phyloP scores from a whole-genome alignment of 37 sponge, comb jelly and placozoan genomes.

The Halichondria panicea region DNA sequence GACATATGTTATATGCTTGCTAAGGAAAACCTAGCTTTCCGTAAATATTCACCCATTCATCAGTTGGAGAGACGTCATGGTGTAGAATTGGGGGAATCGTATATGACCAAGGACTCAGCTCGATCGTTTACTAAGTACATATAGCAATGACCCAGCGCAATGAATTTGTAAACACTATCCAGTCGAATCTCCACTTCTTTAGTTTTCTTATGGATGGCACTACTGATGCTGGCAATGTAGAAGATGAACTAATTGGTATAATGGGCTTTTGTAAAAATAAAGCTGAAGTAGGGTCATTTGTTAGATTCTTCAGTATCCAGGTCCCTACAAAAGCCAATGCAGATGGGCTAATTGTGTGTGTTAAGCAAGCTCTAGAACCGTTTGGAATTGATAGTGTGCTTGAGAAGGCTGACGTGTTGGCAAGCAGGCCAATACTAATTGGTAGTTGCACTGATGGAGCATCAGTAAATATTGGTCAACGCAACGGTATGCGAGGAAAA shows the following conservation, averaged over 20 bases:
- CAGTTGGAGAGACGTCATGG: conserved; percentile 39
- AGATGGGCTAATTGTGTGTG: conserved; percentile 41
- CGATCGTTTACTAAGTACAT: conserved; percentile 8
- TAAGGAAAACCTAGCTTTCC: conserved; percentile 49
- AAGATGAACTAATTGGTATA: conserved; percentile 51
- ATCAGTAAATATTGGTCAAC: conserved; percentile 48
- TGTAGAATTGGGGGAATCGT: conserved; percentile 34
- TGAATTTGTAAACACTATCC: conserved; percentile 15
- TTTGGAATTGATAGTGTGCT: conserved; percentile 35
- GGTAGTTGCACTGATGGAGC: conserved; percentile 75
- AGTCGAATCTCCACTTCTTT: conserved; percentile 26
- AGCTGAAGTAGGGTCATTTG: conserved; percentile 22
- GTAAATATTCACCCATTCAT: conserved; percentile 24
- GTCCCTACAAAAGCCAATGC: conserved; percentile 29
- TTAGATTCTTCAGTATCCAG: conserved; percentile 19
- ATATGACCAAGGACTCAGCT: conserved; percentile 27
- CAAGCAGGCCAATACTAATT: conserved; percentile 24
- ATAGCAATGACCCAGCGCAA: conserved; percentile 44
- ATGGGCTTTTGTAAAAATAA: conserved; percentile 14
- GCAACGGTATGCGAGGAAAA: conserved; percentile 54
- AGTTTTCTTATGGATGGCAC: conserved; percentile 76
- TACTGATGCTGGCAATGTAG: conserved; percentile 53
- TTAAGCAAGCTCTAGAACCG: conserved; percentile 12
- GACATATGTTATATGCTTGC: conserved; percentile 52
- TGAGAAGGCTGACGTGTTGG: conserved; percentile 26